These are phyloP conservation scores for Bactericera cockerelli DNA, from an alignment of 1,140 invertebrate genomes.

Conservation along the genomic window DNA sequence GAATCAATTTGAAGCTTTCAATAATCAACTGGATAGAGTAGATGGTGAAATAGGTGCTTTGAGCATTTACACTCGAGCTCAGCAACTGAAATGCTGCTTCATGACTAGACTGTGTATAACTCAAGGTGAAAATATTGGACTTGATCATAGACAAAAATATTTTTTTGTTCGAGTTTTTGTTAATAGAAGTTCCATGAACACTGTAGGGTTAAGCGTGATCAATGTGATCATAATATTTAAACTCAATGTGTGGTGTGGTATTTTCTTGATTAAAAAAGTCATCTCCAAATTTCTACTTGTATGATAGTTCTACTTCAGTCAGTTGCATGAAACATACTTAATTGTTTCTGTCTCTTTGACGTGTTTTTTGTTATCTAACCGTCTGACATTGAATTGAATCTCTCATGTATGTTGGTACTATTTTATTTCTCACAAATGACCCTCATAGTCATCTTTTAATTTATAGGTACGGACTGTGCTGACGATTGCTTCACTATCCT, in stretches of 20 bases:
- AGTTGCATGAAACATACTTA: no score
- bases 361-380: no score
- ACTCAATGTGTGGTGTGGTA: neutral
- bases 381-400: no score
- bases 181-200: neutral
- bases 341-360: no score
- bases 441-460: neutral
- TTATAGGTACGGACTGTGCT: neutral
- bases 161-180: neutral
- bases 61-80: neutral
- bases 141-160: no score
- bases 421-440: neutral
- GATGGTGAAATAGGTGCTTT: neutral
- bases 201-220: neutral
- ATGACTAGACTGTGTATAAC: neutral
- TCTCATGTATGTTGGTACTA: neutral
- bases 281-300: neutral
- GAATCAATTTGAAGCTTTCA: neutral
- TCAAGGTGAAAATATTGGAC: neutral
- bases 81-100: neutral
- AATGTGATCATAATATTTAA: neutral
- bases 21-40: neutral
- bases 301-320: no score
- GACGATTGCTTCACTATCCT: neutral
- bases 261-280: neutral